Evolutionary conservation across 2,113 vertebrate genomes (phyloP), one percentile per base, ranked within the genome.

Genomic region (Capricornis sumatraensis): DNA sequence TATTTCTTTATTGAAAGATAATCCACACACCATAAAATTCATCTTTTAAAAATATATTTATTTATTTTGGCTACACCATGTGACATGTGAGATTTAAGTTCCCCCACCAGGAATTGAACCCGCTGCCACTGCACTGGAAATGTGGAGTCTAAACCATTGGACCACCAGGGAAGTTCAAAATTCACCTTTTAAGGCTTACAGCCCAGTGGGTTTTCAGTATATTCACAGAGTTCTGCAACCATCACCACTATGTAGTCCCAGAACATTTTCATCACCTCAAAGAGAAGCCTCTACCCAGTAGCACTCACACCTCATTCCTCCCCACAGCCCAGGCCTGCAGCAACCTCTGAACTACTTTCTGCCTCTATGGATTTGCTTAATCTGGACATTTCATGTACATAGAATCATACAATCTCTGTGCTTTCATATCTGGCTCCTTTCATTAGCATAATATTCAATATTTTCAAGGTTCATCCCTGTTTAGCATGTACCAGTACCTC

Each of bases 321-420:
- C 10, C 28, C 27, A 40, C 21, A n/a, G 11, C 19, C 33, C 8
- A 23, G 16, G 10, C 2, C 28, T 27, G 8, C 2, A 27, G 60
- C 45, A 76, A 15, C 13, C 33, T n/a, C 27, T 25, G 27, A n/a
- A 25, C n/a, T 33, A 36, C 5, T 50, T 28, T 92, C 53, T 53
- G 50, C 33, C 19, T 23, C 50, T 53, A 5, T 53, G 50, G 36
- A 40, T 52, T 92, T 94, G 15, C 19, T 16, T 40, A 16, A 78
- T 67, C 28, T 58, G 28, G 17, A 45, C 45, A 62, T 90, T 85
- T 55, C 64, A 71, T 64, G 9, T 17, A 78, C 84, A 57, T 21
- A 17, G 9, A 64, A 27, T 84, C 6, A 30, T 6, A 14, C 1
- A 45, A 0, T 6, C 33, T 12, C 7, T 52, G 6, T 10, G 7